phyloP scores from a whole-genome alignment of 2,888 invertebrate genomes.

The Drosophila gaucha region DNA sequence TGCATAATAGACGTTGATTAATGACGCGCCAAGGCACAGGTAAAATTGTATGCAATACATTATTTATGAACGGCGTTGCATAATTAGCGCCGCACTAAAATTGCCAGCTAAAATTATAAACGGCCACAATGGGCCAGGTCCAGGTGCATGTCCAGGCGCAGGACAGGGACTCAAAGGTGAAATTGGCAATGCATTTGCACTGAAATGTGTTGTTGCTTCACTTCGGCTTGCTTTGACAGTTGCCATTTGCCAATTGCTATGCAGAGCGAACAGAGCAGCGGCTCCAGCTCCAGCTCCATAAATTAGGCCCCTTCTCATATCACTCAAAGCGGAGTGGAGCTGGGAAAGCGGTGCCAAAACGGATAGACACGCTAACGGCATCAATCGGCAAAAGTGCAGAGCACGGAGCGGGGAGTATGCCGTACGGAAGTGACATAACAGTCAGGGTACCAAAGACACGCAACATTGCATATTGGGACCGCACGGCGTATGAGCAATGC shows the following conservation, averaged over 20 bases:
- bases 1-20: slow-evolving; percentile 72
- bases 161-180: slow-evolving; percentile 7
- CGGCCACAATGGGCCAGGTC: slow-evolving; percentile 25
- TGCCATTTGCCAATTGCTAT: slow-evolving; percentile 59
- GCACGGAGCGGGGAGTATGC: slow-evolving; percentile 29
- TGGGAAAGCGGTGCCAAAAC: slow-evolving; percentile 33
- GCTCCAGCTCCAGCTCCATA: slow-evolving; percentile 39
- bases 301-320: slow-evolving; percentile 54
- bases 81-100: slow-evolving; percentile 62
- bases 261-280: slow-evolving; percentile 32
- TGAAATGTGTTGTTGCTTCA: not conserved
- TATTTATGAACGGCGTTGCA: slow-evolving; percentile 66
- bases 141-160: not conserved
- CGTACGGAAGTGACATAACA: slow-evolving; percentile 53
- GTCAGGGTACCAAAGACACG: slow-evolving; percentile 64
- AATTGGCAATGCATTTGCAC: slow-evolving; percentile 47
- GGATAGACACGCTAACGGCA: slow-evolving; percentile 65
- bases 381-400: slow-evolving; percentile 68
- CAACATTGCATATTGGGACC: slow-evolving; percentile 78
- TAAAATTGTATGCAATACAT: slow-evolving; percentile 66
- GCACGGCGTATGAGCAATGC: slow-evolving; percentile 73
- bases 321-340: slow-evolving; percentile 43
- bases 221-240: slow-evolving; percentile 63
- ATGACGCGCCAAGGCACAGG: slow-evolving; percentile 64
- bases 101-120: slow-evolving; percentile 48